Evolutionary conservation across 1,140 invertebrate genomes (phyloP).

Genomic region (Lepidurus arcticus): DNA sequence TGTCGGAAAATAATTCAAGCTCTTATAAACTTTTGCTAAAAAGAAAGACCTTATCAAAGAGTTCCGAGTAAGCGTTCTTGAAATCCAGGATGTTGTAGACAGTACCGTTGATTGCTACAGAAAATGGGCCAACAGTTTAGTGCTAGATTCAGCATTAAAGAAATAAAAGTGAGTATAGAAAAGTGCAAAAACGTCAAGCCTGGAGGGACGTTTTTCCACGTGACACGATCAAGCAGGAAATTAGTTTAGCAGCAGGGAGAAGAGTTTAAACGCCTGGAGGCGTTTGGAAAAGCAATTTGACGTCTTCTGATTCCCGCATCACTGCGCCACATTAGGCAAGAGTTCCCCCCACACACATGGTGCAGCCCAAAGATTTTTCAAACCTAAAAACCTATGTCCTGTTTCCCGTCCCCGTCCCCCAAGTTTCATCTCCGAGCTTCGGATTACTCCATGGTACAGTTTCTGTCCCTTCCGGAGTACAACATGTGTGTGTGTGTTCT

Average conservation of each 20-base stretch:
- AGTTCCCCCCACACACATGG: background rate
- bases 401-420: background rate
- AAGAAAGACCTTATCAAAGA: too few species aligned
- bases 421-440: background rate
- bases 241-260: constrained; percentile 1
- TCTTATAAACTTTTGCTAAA: too few species aligned
- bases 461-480: constrained; percentile 14
- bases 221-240: constrained; percentile 10
- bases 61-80: too few species aligned
- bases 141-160: background rate
- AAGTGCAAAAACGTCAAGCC: background rate
- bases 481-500: constrained; percentile 19
- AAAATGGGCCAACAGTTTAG: background rate
- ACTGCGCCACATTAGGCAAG: background rate
- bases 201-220: background rate
- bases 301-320: background rate
- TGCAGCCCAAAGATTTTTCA: background rate
- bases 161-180: background rate
- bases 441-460: background rate
- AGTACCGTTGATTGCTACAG: background rate
- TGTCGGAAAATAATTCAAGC: too few species aligned
- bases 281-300: constrained; percentile 15
- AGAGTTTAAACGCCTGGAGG: background rate
- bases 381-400: background rate
- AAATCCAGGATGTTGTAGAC: background rate